Base-by-base conservation (phyloP, 2,113 vertebrate genomes). In the Neogale vison region DNA sequence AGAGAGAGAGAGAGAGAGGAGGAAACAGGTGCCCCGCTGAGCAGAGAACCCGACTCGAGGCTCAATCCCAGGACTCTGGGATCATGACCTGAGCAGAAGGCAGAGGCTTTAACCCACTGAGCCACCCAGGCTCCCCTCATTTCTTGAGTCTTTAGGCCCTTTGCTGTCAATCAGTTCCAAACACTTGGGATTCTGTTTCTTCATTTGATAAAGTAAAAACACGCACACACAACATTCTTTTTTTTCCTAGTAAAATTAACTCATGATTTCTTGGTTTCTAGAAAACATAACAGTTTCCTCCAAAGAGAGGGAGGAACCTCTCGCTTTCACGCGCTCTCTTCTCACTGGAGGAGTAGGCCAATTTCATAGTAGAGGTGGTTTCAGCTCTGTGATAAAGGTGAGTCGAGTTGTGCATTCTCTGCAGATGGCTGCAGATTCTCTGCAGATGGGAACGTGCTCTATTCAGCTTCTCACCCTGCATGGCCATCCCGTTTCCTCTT, bases 111-210 rank as follows among this genome's bases (percentile, higher is more conserved):
- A 52, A 52, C 50, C 50, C 50, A 17, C 50, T 52, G 50, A 52
- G 15, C 15, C 50, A 52, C 50, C 50, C 50, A 52, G 50, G 50
- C 4, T 4, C 50, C 4, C 50, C 50, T 97, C 55, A 26, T 80
- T 74, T 91, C 61, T 93, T 77, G 55, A 65, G 88, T 83, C 10
- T 95, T 86, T 47, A 93, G 89, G 55, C 72, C 80, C 72, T 93
- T 86, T 77, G 34, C 24, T 59, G 9, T 61, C 52, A 67, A 1
- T 94, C 67, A 90, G 0, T 88, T 88, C 29, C 24, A 92, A 89
- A 59, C 11, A 34, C 55, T 65, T 93, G 67, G 63, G 21, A 29
- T 95, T 96, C 76, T 20, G 39, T 83, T 96, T 83, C 79, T 98
- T 26, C 24, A 20, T 93, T 93, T 84, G 59, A 83, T 93, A 80